Evolutionary conservation across 1,140 invertebrate species (phyloP).

Genomic region (Drosophila sp.): DNA sequence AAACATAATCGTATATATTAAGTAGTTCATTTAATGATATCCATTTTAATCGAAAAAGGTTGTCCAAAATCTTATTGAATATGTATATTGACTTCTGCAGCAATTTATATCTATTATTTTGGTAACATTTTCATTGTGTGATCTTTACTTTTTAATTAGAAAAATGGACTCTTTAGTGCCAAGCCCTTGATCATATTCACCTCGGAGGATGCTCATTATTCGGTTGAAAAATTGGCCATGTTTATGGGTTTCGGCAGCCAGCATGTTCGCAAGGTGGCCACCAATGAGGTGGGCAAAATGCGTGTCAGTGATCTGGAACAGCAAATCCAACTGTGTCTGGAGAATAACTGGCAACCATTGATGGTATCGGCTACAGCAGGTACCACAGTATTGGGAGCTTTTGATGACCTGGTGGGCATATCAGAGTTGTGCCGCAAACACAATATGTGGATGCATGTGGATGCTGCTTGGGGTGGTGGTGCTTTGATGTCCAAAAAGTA

Average conservation of each 20-base stretch:
- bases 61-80: no score
- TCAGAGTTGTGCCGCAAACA: slow-evolving; percentile 92
- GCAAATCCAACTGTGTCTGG: slow-evolving; percentile 87
- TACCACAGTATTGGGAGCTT: slow-evolving; percentile 91
- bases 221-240: slow-evolving; percentile 93
- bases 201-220: slow-evolving; percentile 97
- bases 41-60: no score
- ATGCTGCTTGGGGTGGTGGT: slow-evolving; percentile 97
- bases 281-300: slow-evolving; percentile 92
- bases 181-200: slow-evolving; percentile 91
- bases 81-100: no score
- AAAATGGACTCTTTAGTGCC: slow-evolving; percentile 87
- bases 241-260: slow-evolving; percentile 91
- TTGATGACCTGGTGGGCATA: slow-evolving; percentile 93
- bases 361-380: slow-evolving; percentile 96
- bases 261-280: slow-evolving; percentile 89
- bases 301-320: slow-evolving; percentile 87
- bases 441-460: slow-evolving; percentile 96
- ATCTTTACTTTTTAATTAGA: slow-evolving; percentile 83
- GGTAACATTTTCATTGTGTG: not conserved
- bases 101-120: not conserved
- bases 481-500: slow-evolving; percentile 93
- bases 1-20: no score
- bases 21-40: no score
- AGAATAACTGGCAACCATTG: slow-evolving; percentile 89